Base-by-base conservation (phyloP, 2,888 invertebrate genomes). In the Ornithoptera alexandrae region DNA sequence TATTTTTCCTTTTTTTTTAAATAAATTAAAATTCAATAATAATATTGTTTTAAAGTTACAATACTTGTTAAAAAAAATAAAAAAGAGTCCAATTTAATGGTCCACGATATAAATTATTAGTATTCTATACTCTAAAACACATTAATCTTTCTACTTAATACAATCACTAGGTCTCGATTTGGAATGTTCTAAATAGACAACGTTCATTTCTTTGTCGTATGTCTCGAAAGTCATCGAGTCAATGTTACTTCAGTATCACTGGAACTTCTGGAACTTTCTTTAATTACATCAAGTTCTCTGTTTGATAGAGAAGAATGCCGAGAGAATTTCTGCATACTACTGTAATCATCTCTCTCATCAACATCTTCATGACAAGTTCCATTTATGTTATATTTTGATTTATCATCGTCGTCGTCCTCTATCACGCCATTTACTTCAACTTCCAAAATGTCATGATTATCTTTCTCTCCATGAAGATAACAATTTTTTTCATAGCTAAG, bases 181-280 rank as follows among this genome's bases (percentile, higher is more conserved):
- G 83, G 72, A 86, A 85, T 73, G 81, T 77, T 88, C 85, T 79
- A 90, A 84, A 79, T 89, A 88, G 81, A 91, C 87, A 73, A 90
- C 83, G 79, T 90, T 87, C 76, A 91, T 89, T 71, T 87, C 81
- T 74, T 81, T 86, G 78, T 92, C 72, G 92, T 92, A 46, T 46
- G 15, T 74, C 86, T 84, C 84, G 89, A 89, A 81, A 92, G 86
- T 93, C 92, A 93, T 92, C 92, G 91, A 58, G 92, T 92, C 73
- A 93, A 86, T 62, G 92, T 92, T 84, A 92, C 89, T 86, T 93
- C 93, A 72, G 92, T 92, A 75, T 93, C 93, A 87, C 93, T 93
- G 17, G 93, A 93, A 78, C 93, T 93, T 75, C 92, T 85, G 17
- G 93, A 93, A 79, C 93, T 93, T 78, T 93, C 93, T 81, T 92